These are phyloP conservation scores for Phytoseiulus persimilis DNA, from an alignment of 2,888 invertebrate genomes.

Conservation along the genomic window DNA sequence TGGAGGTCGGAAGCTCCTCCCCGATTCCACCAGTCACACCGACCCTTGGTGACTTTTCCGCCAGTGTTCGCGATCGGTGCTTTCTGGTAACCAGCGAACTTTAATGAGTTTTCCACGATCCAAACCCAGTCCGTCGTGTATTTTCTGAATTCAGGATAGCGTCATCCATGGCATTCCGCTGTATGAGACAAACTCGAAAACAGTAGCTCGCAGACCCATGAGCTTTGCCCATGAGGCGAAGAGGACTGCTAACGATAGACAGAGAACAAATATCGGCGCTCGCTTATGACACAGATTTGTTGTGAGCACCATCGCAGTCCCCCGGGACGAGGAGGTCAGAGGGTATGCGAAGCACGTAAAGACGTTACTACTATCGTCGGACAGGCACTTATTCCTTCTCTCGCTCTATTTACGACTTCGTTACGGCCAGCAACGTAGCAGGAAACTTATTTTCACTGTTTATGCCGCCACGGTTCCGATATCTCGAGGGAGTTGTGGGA, in stretches of 20 bases:
- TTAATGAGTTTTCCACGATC: too few relatives aligned
- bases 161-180: too few relatives aligned
- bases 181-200: too few relatives aligned
- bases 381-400: not conserved
- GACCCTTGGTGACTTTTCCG: too few relatives aligned
- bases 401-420: not conserved
- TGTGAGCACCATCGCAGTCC: not conserved
- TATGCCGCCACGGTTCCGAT: not conserved
- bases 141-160: too few relatives aligned
- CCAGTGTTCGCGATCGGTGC: too few relatives aligned
- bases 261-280: not conserved
- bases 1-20: too few relatives aligned
- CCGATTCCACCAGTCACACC: too few relatives aligned
- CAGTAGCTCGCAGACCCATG: too few relatives aligned
- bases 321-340: not conserved
- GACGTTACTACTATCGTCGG: not conserved
- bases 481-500: not conserved
- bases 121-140: too few relatives aligned
- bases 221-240: not conserved
- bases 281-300: not conserved
- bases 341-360: not conserved
- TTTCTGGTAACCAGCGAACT: too few relatives aligned
- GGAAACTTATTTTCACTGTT: not conserved
- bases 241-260: not conserved
- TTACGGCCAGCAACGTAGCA: not conserved